Base-by-base conservation (phyloP, 2,113 vertebrate genomes). In the Perccottus glenii region DNA sequence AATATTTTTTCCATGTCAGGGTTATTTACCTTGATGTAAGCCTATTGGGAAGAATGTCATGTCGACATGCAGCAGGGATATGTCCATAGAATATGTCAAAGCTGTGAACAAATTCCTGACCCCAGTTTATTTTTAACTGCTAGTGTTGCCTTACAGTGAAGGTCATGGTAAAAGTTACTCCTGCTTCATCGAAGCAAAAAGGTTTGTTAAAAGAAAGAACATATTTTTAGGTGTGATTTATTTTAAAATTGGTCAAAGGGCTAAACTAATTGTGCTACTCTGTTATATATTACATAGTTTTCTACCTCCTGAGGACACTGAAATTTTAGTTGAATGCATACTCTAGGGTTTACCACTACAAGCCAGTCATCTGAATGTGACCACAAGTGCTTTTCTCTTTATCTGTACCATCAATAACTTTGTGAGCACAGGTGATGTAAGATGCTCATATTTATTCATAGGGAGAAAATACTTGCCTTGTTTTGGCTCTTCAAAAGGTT, bases 131-230 rank as follows among this genome's bases (percentile, higher is more conserved):
- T 87, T 86, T 88, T 80, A 82, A 77, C 43, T 42, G 47, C 68
- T 57, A 79, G 83, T 85, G 78, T 90, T 80, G 64, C 50, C 52
- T 90, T 90, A 87, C 90, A 89, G 68, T 55, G 62, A 82, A 76
- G 81, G 73, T 71, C 82, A 64, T 46, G 5, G 43, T 61, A 14
- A 11, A 32, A 64, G 53, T 50, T 46, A n/a, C 57, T 78, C 61
- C 47, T 65, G 33, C 56, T 70, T 59, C 40, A 50, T 55, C 61
- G 6, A 70, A 58, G 27, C 70, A 68, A 62, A 5, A 11, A 14
- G 9, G 14, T 69, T 48, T 76, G 44, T n/a, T 47, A n/a, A 42
- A 32, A 49, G 2, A 46, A 32, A 40, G 9, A 70, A 60, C 48
- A 50, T 45, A 45, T n/a, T 6, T 65, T 48, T 35, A 9, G 50